Percentiles rank a stretch among this genome's conserved stretches.
phyloP scores from a whole-genome alignment of 1,140 invertebrate genomes.

The Drosophila lacteicornis region DNA sequence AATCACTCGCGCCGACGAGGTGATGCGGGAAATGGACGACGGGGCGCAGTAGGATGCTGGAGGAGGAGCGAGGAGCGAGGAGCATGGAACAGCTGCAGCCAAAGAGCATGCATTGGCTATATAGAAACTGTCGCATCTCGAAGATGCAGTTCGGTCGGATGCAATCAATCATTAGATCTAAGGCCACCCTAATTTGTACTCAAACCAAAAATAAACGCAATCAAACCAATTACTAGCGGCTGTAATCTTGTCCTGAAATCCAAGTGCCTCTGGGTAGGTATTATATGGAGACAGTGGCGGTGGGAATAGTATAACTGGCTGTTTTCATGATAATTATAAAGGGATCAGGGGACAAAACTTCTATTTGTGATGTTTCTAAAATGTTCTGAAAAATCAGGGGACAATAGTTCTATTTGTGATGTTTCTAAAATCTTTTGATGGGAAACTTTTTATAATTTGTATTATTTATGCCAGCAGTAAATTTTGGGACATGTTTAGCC shows the following conservation, averaged over 20 bases:
- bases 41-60: constrained; percentile 28
- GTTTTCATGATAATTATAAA: background rate
- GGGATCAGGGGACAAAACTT: background rate
- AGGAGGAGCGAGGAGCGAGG: background rate
- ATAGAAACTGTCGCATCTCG: constrained; percentile 44
- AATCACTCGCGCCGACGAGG: constrained; percentile 77
- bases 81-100: constrained; percentile 26
- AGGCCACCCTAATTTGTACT: constrained; percentile 54
- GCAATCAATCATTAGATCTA: constrained; percentile 70
- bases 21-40: constrained; percentile 74
- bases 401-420: background rate
- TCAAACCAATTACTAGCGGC: constrained; percentile 28
- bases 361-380: background rate
- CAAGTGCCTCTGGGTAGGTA: background rate
- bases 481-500: too few relatives aligned
- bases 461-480: too few relatives aligned
- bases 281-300: background rate
- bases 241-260: constrained; percentile 4
- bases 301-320: background rate
- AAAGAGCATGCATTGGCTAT: constrained; percentile 22
- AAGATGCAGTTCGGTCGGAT: constrained; percentile 71
- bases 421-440: background rate
- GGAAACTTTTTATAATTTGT: too few relatives aligned
- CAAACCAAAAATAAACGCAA: constrained; percentile 71
- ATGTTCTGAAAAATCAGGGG: background rate